phyloP scores from a whole-genome alignment of 2,113 vertebrate species.

The Fulica atra region DNA sequence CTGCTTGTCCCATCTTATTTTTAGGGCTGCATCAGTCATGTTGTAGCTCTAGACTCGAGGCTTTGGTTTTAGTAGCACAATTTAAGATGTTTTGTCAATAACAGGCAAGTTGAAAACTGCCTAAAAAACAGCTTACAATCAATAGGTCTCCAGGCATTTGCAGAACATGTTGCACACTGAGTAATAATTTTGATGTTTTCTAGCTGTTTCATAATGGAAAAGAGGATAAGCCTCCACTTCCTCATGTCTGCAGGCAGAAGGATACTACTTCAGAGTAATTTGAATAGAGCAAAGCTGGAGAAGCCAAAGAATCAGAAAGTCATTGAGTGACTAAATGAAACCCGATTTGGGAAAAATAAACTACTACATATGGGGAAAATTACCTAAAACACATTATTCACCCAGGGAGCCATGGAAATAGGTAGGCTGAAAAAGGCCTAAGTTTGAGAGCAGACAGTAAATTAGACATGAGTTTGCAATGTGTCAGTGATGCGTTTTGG shows the following conservation, averaged over 20 bases:
- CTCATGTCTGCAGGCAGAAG: background rate
- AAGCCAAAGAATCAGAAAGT: background rate
- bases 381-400: background rate
- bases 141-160: background rate
- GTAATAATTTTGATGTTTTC: background rate
- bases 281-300: background rate
- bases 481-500: background rate
- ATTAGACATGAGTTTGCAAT: slow-evolving; percentile 9
- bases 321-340: background rate
- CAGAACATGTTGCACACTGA: background rate
- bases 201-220: background rate
- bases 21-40: background rate
- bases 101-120: background rate
- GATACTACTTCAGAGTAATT: background rate
- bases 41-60: background rate
- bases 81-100: background rate
- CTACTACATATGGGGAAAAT: background rate
- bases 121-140: background rate
- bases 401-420: background rate
- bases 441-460: background rate
- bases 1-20: background rate
- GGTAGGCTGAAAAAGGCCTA: background rate
- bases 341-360: background rate
- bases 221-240: background rate
- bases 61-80: background rate